Base-by-base conservation (phyloP, 1,140 invertebrate species). In the Sitobion miscanthi region DNA sequence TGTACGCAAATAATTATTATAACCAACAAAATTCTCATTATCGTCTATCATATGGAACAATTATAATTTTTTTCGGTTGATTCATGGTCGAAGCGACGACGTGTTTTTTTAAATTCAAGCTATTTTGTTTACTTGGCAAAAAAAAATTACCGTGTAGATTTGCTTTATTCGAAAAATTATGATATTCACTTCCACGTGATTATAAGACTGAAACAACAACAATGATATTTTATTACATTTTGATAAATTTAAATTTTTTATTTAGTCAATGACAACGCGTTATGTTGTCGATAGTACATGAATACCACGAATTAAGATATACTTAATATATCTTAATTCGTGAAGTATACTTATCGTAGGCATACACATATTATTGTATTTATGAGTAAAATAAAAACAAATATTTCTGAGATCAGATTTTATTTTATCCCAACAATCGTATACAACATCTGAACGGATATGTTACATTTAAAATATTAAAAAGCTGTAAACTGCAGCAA, bases 401-500 rank as follows among this genome's bases (percentile, higher is more conserved):
- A 62, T 49, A 17, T 49, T 91, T 82, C 69, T 83, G 90, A 92
- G 90, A 92, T 92, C 90, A 92, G 90, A 92, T 92, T 92, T 83
- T 92, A 92, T 92, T 92, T 92, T 83, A 92, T 92, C 90, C n/a
- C 69, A 92, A 92, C 90, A 92, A 82, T 92, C 90, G 90, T 92
- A 92, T 92, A 92, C 90, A 92, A 92, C 90, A 52, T 92, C 69
- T 83, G 90, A 92, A 92, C 90, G 69, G 90, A 92, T 83, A 83
- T 83, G 90, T 92, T 92, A 92, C 45, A 62, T 62, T 90, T 62
- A 90, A 62, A 90, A 62, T 90, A 90, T 62, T 45, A 62, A 90
- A 45, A 90, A 90, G 88, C 54, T 90, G 52, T 90, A 62, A 62
- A 42, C 88, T 90, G 54, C 54, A 35, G 88, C 54, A 30, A 62